phyloP scores from a whole-genome alignment of 2,888 invertebrate species.

The Drosophila antonietae region DNA sequence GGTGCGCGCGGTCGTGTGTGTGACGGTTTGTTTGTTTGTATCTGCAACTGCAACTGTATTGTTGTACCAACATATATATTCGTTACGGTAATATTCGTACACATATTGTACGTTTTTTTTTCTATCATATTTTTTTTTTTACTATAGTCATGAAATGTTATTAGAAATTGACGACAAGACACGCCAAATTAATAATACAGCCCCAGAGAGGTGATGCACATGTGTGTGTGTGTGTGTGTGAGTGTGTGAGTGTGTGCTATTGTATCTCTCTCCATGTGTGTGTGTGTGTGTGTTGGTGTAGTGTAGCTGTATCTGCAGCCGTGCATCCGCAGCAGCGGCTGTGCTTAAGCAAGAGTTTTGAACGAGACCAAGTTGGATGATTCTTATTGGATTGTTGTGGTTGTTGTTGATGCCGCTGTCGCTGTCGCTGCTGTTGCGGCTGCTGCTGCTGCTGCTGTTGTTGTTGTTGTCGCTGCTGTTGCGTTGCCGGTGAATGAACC shows the following conservation, averaged over 20 bases:
- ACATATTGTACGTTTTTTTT: constrained; percentile 28
- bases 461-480: constrained; percentile 24
- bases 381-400: constrained; percentile 66
- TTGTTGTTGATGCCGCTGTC: constrained; percentile 17
- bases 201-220: constrained; percentile 13
- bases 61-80: constrained; percentile 30
- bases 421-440: constrained; percentile 12
- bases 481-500: constrained; percentile 60
- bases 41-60: constrained; percentile 49
- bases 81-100: constrained; percentile 54
- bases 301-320: constrained; percentile 23
- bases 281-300: constrained; percentile 5
- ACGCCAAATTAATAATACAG: constrained; percentile 51
- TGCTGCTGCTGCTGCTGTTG: constrained; percentile 14
- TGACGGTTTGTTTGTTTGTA: constrained; percentile 36
- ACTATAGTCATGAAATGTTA: constrained; percentile 40
- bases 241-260: not conserved
- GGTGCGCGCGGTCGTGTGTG: constrained; percentile 40
- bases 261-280: not conserved
- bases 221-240: constrained; percentile 5
- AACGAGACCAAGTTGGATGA: constrained; percentile 54
- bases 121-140: constrained; percentile 1
- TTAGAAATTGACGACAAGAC: constrained; percentile 53
- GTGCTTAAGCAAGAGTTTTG: constrained; percentile 62
- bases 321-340: constrained; percentile 43